Percentiles rank a stretch among this genome's conserved stretches.
Conservation (phyloP, 2,888 invertebrate genomes). For the Pherbina coryleti region DNA sequence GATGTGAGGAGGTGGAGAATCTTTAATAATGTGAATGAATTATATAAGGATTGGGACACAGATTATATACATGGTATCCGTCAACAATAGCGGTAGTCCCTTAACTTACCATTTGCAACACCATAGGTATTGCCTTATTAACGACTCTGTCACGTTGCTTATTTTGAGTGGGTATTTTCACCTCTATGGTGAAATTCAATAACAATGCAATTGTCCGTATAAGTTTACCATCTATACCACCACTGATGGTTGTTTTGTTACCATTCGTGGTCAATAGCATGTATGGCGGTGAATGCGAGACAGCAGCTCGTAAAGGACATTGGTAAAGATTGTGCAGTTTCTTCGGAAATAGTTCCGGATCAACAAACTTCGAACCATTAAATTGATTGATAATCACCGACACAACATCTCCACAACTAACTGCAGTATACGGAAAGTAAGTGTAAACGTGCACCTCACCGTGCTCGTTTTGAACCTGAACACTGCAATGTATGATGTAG, state of each 20-base stretch:
- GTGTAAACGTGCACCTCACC: conserved; percentile 59
- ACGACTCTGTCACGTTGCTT: background rate
- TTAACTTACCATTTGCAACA: background rate
- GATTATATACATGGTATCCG: too few relatives aligned
- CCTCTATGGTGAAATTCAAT: conserved; percentile 15
- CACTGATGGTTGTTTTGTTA: background rate
- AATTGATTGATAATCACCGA: conserved; percentile 53
- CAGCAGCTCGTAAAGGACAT: conserved; percentile 47
- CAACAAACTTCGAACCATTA: conserved; percentile 46
- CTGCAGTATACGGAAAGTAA: conserved; percentile 54
- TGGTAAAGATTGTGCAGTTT: conserved; percentile 53
- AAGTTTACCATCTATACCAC: conserved; percentile 10
- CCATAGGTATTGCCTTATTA: background rate
- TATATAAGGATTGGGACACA: too few relatives aligned
- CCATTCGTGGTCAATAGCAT: background rate
- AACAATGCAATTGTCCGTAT: background rate
- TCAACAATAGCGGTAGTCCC: too few relatives aligned
- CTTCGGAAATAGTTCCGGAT: conserved; percentile 52
- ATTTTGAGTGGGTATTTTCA: background rate
- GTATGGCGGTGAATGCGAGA: conserved; percentile 45
- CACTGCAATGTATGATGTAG: conserved; percentile 59
- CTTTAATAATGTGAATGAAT: too few relatives aligned
- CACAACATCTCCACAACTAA: conserved; percentile 46
- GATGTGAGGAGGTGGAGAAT: too few relatives aligned
- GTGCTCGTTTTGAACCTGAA: conserved; percentile 55